Conservation (phyloP, 2,113 vertebrate species). For the Oriolus oriolus region DNA sequence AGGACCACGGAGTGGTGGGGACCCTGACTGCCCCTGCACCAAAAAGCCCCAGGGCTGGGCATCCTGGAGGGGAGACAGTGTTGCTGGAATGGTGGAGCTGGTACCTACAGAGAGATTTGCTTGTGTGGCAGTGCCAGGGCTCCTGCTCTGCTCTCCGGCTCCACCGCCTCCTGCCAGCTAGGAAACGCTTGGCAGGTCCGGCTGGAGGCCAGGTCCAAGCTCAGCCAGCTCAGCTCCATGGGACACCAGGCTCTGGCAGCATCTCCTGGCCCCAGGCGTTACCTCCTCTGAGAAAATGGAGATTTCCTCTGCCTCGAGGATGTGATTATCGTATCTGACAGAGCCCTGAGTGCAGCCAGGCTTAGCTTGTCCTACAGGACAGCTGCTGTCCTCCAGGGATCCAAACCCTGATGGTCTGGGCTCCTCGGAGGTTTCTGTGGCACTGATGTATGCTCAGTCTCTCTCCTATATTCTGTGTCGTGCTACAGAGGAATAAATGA, state of each 20-base stretch:
- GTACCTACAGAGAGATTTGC: neutral
- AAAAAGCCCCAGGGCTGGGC: neutral
- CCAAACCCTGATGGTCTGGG: neutral
- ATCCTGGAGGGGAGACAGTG: neutral
- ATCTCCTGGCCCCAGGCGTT: fast-evolving
- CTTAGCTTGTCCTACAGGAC: neutral
- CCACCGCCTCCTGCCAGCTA: neutral
- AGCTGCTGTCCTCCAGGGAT: neutral
- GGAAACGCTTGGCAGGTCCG: neutral
- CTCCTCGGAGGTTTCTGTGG: neutral
- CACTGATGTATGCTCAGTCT: neutral
- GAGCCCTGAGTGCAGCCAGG: neutral
- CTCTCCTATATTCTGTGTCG: neutral
- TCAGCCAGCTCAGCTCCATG: neutral
- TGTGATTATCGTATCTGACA: neutral
- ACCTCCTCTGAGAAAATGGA: neutral
- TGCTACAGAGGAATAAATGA: neutral
- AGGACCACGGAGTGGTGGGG: fast-evolving
- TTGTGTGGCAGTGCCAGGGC: neutral
- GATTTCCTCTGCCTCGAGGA: neutral
- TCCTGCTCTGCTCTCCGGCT: neutral
- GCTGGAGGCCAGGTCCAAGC: neutral
- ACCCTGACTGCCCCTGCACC: neutral
- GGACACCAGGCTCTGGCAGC: neutral
- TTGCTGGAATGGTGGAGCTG: neutral